These are phyloP conservation scores for Acanthurus lineatus DNA, from an alignment of 2,797 vertebrate species.

Conservation along the genomic window DNA sequence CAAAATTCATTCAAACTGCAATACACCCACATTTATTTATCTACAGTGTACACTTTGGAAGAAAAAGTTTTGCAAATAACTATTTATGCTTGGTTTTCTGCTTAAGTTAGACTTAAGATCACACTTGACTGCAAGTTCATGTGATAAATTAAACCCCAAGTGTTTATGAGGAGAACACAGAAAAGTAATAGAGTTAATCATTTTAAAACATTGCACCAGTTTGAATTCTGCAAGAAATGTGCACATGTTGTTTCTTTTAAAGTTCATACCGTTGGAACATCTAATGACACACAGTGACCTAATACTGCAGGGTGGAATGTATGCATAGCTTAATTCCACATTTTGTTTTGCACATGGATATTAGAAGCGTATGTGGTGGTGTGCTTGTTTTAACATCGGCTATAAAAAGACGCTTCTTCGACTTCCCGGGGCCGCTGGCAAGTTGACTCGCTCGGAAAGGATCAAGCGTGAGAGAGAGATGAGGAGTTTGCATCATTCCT, in stretches of 20 bases:
- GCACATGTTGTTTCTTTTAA: not conserved
- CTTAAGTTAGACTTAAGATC: too few relatives aligned
- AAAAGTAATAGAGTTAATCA: not conserved
- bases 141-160: not conserved
- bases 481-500: slow-evolving; percentile 70
- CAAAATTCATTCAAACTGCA: too few relatives aligned
- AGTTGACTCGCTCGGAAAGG: slow-evolving; percentile 54
- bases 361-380: slow-evolving; percentile 43
- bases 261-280: slow-evolving; percentile 4
- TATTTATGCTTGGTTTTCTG: too few relatives aligned
- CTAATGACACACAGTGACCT: slow-evolving; percentile 32
- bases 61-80: too few relatives aligned
- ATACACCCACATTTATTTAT: too few relatives aligned
- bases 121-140: too few relatives aligned
- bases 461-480: slow-evolving; percentile 56
- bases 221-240: not conserved
- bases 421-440: slow-evolving; percentile 60
- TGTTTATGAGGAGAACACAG: slow-evolving; percentile 29
- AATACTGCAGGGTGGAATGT: slow-evolving; percentile 38
- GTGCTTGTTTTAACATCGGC: slow-evolving; percentile 48
- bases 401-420: slow-evolving; percentile 58
- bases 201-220: too few relatives aligned
- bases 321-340: slow-evolving; percentile 45
- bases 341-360: slow-evolving; percentile 49
- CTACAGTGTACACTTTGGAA: too few relatives aligned